Conservation (phyloP, 2,888 invertebrate genomes). For the Taphrorychus bicolor region DNA sequence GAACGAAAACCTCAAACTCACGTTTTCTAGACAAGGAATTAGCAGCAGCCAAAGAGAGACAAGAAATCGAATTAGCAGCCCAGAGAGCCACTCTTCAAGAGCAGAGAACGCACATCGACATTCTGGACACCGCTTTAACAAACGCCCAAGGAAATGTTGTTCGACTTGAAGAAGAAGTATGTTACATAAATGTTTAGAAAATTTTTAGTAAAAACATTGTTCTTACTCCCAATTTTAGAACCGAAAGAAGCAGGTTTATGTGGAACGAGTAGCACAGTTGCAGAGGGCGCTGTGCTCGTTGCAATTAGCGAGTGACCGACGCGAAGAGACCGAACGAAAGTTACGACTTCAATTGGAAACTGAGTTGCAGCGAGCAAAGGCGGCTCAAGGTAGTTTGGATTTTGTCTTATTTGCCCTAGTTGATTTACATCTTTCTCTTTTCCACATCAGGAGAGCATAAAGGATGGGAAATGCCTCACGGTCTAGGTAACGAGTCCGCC, state of each 20-base stretch:
- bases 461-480: slow-evolving; percentile 55
- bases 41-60: slow-evolving; percentile 86
- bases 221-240: slow-evolving; percentile 62
- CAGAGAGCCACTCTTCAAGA: slow-evolving; percentile 90
- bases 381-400: slow-evolving; percentile 46
- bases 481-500: slow-evolving; percentile 64
- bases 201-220: background rate
- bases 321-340: slow-evolving; percentile 86
- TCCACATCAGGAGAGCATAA: slow-evolving; percentile 42
- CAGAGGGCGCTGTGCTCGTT: slow-evolving; percentile 82
- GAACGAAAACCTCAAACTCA: too few relatives aligned
- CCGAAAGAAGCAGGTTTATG: slow-evolving; percentile 84
- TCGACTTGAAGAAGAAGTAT: slow-evolving; percentile 86
- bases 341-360: slow-evolving; percentile 84
- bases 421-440: slow-evolving; percentile 17
- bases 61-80: slow-evolving; percentile 90
- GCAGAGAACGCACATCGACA: slow-evolving; percentile 91
- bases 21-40: slow-evolving; percentile 84
- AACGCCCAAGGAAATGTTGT: slow-evolving; percentile 91
- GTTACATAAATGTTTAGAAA: background rate
- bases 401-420: slow-evolving; percentile 49
- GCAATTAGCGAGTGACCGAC: slow-evolving; percentile 83
- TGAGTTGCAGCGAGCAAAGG: slow-evolving; percentile 72
- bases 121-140: slow-evolving; percentile 88
- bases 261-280: slow-evolving; percentile 83